A percentile compares a stretch with the other conserved stretches of the same genome.
Evolutionary conservation across 2,797 vertebrate species (phyloP).

Genomic region (Rhodeus uyekii): DNA sequence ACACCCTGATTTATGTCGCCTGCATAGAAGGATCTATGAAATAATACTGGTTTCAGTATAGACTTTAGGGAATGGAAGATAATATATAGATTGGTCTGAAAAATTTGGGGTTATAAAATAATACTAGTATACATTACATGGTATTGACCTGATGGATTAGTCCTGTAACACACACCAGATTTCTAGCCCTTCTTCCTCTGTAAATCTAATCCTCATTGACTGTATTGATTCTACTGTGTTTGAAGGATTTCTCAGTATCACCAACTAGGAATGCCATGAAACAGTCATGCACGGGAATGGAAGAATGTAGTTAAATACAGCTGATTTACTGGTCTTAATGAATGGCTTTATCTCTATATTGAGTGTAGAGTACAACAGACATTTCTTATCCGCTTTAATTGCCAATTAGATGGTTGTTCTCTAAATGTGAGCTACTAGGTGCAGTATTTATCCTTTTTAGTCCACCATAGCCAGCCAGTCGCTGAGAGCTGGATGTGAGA

Average conservation of each 20-base stretch:
- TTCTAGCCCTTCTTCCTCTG: conserved; percentile 7
- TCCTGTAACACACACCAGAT: conserved; percentile 23
- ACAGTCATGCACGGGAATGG: neutral
- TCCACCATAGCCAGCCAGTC: neutral
- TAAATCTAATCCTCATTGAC: conserved; percentile 32
- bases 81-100: neutral
- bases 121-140: neutral
- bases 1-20: neutral
- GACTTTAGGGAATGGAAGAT: neutral
- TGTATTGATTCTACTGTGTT: conserved; percentile 34
- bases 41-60: neutral
- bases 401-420: neutral
- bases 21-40: neutral
- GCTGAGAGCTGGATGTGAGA: conserved; percentile 24
- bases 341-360: neutral
- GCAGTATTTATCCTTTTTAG: conserved; percentile 12
- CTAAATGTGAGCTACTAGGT: neutral
- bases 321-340: neutral
- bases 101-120: neutral
- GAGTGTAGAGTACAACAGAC: neutral
- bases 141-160: conserved; percentile 9
- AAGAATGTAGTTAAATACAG: conserved; percentile 2
- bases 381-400: conserved; percentile 7
- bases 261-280: conserved; percentile 2
- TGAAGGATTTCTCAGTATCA: conserved; percentile 35